Percentiles rank a stretch among this genome's conserved stretches.
Conservation (phyloP, 2,797 vertebrate species). For the Lophotriccus pileatus region DNA sequence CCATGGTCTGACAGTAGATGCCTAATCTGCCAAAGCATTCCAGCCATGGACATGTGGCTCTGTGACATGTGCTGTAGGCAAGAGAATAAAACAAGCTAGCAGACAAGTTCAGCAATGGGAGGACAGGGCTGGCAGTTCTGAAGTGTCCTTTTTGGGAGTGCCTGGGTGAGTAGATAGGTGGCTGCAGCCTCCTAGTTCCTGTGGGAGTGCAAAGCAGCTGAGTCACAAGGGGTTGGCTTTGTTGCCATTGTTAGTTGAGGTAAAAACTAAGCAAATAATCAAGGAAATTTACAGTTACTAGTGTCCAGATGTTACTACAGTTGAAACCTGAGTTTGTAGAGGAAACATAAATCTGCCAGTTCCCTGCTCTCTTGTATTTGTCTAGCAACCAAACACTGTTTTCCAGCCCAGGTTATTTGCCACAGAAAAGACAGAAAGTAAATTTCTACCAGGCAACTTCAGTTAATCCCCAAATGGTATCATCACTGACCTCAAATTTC, state of each 20-base stretch:
- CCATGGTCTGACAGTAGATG: background rate
- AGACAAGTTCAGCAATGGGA: background rate
- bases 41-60: background rate
- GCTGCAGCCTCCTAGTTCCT: background rate
- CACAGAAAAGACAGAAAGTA: background rate
- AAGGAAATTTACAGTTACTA: background rate
- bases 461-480: background rate
- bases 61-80: background rate
- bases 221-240: background rate
- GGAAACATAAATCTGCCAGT: background rate
- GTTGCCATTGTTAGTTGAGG: background rate
- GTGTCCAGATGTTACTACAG: background rate
- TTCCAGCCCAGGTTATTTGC: background rate
- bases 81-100: background rate
- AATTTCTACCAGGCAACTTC: background rate
- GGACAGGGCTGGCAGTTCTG: background rate
- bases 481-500: background rate
- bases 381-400: background rate
- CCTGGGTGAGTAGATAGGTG: background rate
- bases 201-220: background rate
- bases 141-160: background rate
- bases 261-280: background rate
- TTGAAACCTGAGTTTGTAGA: background rate
- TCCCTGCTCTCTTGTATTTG: background rate
- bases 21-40: background rate